Base-by-base conservation (phyloP, 2,888 invertebrate genomes). In the Tiliacea aurago region DNA sequence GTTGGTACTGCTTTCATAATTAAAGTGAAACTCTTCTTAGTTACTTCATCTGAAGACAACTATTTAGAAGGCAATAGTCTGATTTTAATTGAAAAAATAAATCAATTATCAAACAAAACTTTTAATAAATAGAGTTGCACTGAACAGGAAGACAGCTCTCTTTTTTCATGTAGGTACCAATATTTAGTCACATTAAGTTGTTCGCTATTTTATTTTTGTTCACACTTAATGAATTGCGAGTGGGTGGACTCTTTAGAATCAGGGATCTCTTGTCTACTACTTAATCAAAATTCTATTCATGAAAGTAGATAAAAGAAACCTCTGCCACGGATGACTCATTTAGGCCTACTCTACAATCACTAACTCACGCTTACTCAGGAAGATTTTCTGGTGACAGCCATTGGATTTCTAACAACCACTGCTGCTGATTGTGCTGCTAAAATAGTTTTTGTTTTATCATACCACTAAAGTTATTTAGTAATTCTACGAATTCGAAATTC, bases 141-240 rank as follows among this genome's bases (percentile, higher is more conserved):
- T 53, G 13, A 45, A 70, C 56, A 58, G 3, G 20, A 53, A 82
- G 72, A 80, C 80, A 64, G 18, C 41, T 63, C 9, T 47, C 10
- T 20, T 58, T 53, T 53, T 68, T 41, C 13, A 61, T 80, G 23
- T 4, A n/a, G n/a, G n/a, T 66, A 49, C 18, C 18, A 45, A n/a
- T 56, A 49, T 37, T 77, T 72, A 75, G 71, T 82, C 71, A 82
- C 23, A 45, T 23, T 71, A n/a, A 72, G 47, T 69, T 18, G 47
- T 73, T 69, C 28, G 59, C 70, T 77, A 77, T 84, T 84, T 86
- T 86, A 81, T 81, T 81, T 80, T 76, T 67, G 69, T 78, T 81
- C 69, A 73, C 75, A 77, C 73, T 61, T 70, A 73, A 73, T 51
- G 33, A 68, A 72, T 63, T 73, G 69, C 23, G 73, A 59, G 85